Conservation (phyloP, 2,113 vertebrate genomes). For the Maylandia zebra region DNA sequence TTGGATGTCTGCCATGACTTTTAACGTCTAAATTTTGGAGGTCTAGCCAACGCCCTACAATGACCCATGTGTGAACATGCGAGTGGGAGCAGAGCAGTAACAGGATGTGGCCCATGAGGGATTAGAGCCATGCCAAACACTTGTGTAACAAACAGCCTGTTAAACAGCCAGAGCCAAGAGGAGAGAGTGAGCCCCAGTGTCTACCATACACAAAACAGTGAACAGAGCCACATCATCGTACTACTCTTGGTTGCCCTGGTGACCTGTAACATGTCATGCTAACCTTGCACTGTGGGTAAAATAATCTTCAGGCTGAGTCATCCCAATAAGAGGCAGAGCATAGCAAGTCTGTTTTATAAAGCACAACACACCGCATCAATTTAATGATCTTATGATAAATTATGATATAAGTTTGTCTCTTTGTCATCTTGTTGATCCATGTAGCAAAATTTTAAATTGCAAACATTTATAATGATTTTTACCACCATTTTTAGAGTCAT, state of each 20-base stretch:
- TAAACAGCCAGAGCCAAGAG: conserved; percentile 13
- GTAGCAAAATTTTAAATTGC: background rate
- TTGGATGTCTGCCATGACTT: conserved; percentile 25
- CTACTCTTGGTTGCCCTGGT: background rate
- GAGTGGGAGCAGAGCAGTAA: conserved; percentile 45
- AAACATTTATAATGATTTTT: background rate
- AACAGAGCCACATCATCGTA: conserved; percentile 19
- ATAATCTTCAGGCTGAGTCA: background rate
- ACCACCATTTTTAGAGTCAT: background rate
- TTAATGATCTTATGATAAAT: background rate
- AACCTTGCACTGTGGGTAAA: background rate
- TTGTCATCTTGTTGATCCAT: background rate
- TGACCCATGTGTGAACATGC: conserved; percentile 55
- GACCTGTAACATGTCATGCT: conserved; percentile 22
- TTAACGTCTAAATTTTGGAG: conserved; percentile 37
- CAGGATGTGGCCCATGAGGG: conserved; percentile 56
- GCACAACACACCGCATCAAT: background rate
- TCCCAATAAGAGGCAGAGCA: background rate
- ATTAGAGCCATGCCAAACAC: conserved; percentile 21
- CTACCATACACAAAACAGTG: background rate
- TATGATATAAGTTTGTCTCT: background rate
- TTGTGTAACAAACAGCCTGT: conserved; percentile 40
- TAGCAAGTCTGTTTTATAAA: background rate
- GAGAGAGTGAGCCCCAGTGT: background rate
- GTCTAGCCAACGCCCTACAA: conserved; percentile 40